phyloP scores from a whole-genome alignment of 1,140 invertebrate species.

The Aphaenogaster rudis region DNA sequence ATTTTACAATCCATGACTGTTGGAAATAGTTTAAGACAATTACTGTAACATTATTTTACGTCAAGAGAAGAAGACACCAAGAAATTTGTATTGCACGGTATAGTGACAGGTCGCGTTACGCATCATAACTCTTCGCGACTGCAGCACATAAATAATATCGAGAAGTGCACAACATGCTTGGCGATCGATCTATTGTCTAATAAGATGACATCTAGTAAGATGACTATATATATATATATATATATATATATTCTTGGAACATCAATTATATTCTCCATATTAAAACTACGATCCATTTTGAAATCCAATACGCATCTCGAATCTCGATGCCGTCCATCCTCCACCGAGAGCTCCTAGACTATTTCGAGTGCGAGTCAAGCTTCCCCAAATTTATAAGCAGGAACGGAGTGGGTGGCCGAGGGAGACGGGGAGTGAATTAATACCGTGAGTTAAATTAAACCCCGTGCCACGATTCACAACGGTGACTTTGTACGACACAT shows the following conservation, averaged over 20 bases:
- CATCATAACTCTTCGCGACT: conserved; percentile 32
- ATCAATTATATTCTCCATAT: conserved; percentile 20
- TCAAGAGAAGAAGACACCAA: neutral
- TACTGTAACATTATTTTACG: neutral
- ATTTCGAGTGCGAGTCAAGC: conserved; percentile 83
- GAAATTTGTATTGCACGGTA: neutral
- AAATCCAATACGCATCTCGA: conserved; percentile 80
- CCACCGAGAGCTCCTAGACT: conserved; percentile 78
- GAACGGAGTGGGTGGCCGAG: conserved; percentile 71
- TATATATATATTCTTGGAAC: neutral
- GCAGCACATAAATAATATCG: conserved; percentile 26
- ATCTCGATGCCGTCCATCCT: conserved; percentile 64
- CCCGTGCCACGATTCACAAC: conserved; percentile 63
- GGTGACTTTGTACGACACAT: conserved; percentile 53
- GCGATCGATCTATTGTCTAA: conserved; percentile 37
- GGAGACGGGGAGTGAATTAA: conserved; percentile 79
- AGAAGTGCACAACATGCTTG: neutral
- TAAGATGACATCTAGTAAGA: neutral
- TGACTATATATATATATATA: neutral
- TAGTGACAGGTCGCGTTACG: neutral
- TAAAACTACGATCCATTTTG: conserved; percentile 70
- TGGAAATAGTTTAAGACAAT: neutral
- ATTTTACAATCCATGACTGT: neutral
- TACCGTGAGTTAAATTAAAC: conserved; percentile 81
- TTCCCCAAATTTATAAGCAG: conserved; percentile 86